These are phyloP conservation scores for Eupithecia insigniata DNA, from an alignment of 2,888 invertebrate species.

Conservation along the genomic window DNA sequence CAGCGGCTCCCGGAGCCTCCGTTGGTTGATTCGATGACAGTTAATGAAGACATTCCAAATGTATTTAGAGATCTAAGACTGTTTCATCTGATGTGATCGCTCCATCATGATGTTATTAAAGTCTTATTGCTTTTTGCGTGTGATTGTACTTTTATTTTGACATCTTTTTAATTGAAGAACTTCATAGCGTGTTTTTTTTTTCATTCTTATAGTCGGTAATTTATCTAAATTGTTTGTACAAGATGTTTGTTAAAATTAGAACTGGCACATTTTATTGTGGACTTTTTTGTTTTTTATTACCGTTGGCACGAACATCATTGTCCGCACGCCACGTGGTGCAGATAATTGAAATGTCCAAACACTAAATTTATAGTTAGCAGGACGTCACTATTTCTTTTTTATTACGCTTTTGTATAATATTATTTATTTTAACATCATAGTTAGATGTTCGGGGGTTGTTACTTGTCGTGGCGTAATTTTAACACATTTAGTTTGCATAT, in stretches of 20 bases:
- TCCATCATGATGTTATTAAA: constrained; percentile 66
- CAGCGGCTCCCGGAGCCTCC: constrained; percentile 75
- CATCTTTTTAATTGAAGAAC: neutral
- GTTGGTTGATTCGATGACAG: constrained; percentile 80
- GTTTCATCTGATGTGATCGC: constrained; percentile 69
- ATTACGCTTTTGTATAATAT: constrained; percentile 53
- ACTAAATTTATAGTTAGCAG: constrained; percentile 77
- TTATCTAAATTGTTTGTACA: neutral
- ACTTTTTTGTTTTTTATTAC: constrained; percentile 73
- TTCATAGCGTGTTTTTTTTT: neutral
- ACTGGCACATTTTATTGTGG: constrained; percentile 57
- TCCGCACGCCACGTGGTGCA: constrained; percentile 79
- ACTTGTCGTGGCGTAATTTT: neutral
- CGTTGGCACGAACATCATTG: constrained; percentile 79
- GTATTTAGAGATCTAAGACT: constrained; percentile 70
- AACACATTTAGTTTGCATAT: neutral
- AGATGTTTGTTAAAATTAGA: constrained; percentile 48
- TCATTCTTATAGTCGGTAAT: neutral
- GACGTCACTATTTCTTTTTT: constrained; percentile 71
- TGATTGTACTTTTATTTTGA: constrained; percentile 56
- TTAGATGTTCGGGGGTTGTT: neutral
- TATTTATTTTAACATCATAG: constrained; percentile 38
- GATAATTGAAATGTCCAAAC: constrained; percentile 84
- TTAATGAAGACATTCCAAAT: constrained; percentile 82
- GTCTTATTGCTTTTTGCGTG: constrained; percentile 53